phyloP scores from a whole-genome alignment of 2,888 invertebrate species.

The Synergus gifuensis region DNA sequence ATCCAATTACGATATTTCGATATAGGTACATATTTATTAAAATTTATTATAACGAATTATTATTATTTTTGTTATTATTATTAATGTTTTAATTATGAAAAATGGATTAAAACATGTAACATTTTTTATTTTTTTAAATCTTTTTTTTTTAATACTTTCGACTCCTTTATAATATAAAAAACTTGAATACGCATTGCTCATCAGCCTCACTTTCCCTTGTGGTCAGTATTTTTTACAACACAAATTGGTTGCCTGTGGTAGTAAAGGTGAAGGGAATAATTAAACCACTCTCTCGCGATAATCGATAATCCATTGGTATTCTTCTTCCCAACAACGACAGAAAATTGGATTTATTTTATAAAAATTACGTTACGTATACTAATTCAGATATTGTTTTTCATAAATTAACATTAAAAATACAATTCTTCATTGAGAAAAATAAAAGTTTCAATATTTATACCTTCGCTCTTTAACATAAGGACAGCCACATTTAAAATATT shows the following conservation, averaged over 20 bases:
- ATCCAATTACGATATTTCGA: background rate
- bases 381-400: too few species aligned
- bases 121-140: background rate
- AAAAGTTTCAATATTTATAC: too few species aligned
- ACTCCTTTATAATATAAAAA: conserved; percentile 6
- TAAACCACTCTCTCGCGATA: background rate
- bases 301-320: background rate
- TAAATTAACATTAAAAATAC: too few species aligned
- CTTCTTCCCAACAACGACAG: background rate
- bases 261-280: background rate
- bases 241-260: background rate
- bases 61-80: background rate
- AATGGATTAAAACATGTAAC: background rate
- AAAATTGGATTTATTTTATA: background rate
- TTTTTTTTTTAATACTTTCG: background rate
- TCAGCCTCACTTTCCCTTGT: conserved; percentile 17
- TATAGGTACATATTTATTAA: background rate
- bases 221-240: conserved; percentile 4
- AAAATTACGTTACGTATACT: background rate
- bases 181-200: conserved; percentile 16
- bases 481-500: too few species aligned
- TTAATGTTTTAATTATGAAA: background rate
- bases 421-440: too few species aligned
- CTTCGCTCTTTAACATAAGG: too few species aligned
- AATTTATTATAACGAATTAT: background rate